phyloP scores from a whole-genome alignment of 1,140 invertebrate genomes.

The Leptinotarsa texana region DNA sequence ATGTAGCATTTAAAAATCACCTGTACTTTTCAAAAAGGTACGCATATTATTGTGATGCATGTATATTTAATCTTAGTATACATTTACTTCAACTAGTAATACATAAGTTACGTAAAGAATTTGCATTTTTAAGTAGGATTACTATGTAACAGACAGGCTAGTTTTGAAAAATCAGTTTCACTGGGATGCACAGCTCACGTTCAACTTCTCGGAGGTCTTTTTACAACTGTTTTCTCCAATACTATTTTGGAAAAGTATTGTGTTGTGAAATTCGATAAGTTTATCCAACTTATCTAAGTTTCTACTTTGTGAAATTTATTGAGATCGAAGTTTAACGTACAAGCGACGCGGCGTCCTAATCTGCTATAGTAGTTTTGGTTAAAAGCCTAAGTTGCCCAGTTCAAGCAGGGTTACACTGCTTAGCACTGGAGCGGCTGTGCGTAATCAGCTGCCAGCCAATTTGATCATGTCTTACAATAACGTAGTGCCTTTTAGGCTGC shows the following conservation, averaged over 20 bases:
- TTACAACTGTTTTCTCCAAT: neutral
- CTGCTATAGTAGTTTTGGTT: conserved; percentile 38
- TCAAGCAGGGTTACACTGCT: neutral
- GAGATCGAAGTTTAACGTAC: conserved; percentile 1
- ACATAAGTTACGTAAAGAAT: conserved; percentile 31
- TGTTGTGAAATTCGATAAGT: neutral
- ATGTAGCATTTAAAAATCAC: conserved; percentile 46
- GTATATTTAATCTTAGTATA: conserved; percentile 46
- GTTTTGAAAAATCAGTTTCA: conserved; percentile 3
- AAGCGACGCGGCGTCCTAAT: neutral
- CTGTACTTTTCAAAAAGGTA: conserved; percentile 41
- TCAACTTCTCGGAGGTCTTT: neutral
- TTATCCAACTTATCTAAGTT: neutral
- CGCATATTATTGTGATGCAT: conserved; percentile 52
- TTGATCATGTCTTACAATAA: conserved; percentile 53
- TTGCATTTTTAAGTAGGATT: conserved; percentile 54
- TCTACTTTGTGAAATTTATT: neutral
- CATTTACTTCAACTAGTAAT: conserved; percentile 40
- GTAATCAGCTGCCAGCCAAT: conserved; percentile 54
- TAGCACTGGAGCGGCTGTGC: conserved; percentile 33
- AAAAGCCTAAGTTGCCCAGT: conserved; percentile 28
- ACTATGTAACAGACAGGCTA: conserved; percentile 42
- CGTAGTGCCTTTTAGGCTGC: conserved; percentile 55
- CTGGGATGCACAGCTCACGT: neutral
- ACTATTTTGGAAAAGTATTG: neutral